Percentiles rank a stretch among this genome's conserved stretches.
phyloP scores from a whole-genome alignment of 2,888 invertebrate genomes.

The Eilema depressum region DNA sequence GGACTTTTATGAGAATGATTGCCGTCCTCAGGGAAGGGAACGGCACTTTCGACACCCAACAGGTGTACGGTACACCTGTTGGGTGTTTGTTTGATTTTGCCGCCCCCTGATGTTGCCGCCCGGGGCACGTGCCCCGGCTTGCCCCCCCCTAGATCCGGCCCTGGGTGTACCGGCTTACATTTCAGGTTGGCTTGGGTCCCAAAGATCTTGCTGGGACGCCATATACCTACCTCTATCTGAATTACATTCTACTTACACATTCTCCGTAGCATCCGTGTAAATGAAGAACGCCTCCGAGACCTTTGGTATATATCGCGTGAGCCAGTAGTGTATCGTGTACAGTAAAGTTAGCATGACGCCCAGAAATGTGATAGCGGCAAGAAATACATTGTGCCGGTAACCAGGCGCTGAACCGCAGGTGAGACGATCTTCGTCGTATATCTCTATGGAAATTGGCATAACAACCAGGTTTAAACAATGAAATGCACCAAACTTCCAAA shows the following conservation, averaged over 20 bases:
- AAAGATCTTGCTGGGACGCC: not conserved
- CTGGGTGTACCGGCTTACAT: not conserved
- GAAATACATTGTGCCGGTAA: slow-evolving; percentile 67
- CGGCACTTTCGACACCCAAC: no score
- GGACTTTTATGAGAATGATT: not conserved
- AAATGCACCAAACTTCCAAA: not conserved
- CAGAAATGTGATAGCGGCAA: slow-evolving; percentile 73
- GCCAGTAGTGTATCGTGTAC: slow-evolving; percentile 77
- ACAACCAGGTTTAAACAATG: not conserved
- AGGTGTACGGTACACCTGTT: no score
- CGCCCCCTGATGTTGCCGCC: no score
- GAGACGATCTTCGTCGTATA: slow-evolving; percentile 79
- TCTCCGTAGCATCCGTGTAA: slow-evolving; percentile 75
- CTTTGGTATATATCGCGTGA: slow-evolving; percentile 75
- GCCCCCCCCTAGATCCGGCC: no score
- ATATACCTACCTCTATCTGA: not conserved
- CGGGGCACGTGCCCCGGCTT: no score
- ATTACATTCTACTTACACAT: slow-evolving; percentile 63
- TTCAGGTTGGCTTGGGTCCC: not conserved
- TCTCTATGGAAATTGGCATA: slow-evolving; percentile 56
- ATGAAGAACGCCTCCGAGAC: slow-evolving; percentile 81
- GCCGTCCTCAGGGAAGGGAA: no score
- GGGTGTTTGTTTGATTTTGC: no score
- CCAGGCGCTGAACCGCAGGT: slow-evolving; percentile 62
- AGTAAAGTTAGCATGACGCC: slow-evolving; percentile 68